Base-by-base conservation (phyloP, 2,797 vertebrate genomes). In the Acanthis flammea region DNA sequence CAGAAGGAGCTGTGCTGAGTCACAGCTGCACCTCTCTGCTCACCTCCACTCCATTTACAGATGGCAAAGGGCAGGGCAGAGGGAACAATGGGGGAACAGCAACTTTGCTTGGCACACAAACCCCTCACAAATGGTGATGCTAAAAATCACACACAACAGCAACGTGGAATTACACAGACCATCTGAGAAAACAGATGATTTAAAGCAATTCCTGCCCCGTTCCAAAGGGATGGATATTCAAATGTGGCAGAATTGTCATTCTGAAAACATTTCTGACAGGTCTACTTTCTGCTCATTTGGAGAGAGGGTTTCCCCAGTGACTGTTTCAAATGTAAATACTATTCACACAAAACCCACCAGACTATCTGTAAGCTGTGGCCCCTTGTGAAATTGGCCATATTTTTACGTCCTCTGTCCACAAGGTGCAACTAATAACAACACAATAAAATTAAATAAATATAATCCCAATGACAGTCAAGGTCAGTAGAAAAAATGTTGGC, bases 401-500 rank as follows among this genome's bases (percentile, higher is more conserved):
- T 75, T 92, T 97, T 91, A 97, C 15, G 95, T 92, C 79, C 76
- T 97, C 96, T 91, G 95, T 94, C 97, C 97, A 98, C 98, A 98
- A 98, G 98, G 98, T 98, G 96, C 97, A 97, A 97, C 97, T 94
- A 96, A 96, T 94, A 96, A 98, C 95, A 94, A 93, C 97, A 97
- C 58, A 97, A 98, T 98, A 98, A 96, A 97, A 96, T 97, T 97
- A 98, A 98, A 98, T 98, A 98, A 98, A 98, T 98, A 98, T 62
- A 95, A 95, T 86, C 92, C 91, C 77, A 97, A 96, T 95, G 96
- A 94, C 87, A 94, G 68, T 93, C 94, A 96, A 94, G 77, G 88
- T 96, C 95, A 97, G 95, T 91, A 98, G 94, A 97, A 97, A 97
- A 97, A 98, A 96, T 0, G 97, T 94, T 74, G 95, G 97, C 97